phyloP scores from a whole-genome alignment of 2,888 invertebrate genomes.

The Copidosoma aretas region DNA sequence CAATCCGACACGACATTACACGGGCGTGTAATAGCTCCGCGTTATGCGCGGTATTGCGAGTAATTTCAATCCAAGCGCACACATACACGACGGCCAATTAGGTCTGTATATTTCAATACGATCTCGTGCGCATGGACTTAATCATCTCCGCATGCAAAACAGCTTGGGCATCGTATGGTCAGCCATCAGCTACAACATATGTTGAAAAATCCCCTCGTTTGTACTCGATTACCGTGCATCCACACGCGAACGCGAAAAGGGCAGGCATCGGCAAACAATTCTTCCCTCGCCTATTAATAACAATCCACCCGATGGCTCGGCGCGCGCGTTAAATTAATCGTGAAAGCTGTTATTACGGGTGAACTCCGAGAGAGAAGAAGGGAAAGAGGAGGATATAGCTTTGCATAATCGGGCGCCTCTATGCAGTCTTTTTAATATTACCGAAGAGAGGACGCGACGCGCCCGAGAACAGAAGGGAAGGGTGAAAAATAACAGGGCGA shows the following conservation, averaged over 20 bases:
- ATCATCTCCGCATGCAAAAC: background rate
- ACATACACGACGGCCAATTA: constrained; percentile 23
- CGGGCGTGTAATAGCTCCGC: constrained; percentile 18
- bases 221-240: background rate
- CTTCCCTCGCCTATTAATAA: no score
- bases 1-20: constrained; percentile 29
- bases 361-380: constrained; percentile 1
- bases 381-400: background rate
- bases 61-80: constrained; percentile 31
- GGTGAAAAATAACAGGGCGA: no score
- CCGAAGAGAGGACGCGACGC: constrained; percentile 28
- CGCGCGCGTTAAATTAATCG: constrained; percentile 35
- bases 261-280: no score
- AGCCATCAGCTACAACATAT: constrained; percentile 14
- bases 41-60: constrained; percentile 17
- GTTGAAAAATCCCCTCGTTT: constrained; percentile 12
- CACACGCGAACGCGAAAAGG: background rate
- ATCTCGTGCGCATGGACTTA: constrained; percentile 4
- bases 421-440: constrained; percentile 5
- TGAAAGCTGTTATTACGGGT: constrained; percentile 36
- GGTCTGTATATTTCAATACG: constrained; percentile 30
- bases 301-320: no score
- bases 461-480: background rate
- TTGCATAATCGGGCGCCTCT: constrained; percentile 29
- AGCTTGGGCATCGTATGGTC: constrained; percentile 8